Conservation (phyloP, 2,888 invertebrate species). For the Philopedon plagiatum region DNA sequence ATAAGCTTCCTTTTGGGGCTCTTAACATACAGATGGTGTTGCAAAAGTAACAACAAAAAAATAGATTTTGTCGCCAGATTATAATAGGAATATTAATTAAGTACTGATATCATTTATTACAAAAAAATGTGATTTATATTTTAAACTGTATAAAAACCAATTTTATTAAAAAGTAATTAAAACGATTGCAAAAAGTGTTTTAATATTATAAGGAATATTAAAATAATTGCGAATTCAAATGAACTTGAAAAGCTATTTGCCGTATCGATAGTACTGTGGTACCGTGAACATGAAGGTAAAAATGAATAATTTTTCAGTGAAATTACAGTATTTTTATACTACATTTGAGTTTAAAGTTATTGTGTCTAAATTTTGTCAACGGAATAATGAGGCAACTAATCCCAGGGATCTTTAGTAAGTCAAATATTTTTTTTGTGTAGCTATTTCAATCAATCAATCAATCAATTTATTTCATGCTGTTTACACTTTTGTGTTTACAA, state of each 20-base stretch:
- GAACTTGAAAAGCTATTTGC: constrained; percentile 3
- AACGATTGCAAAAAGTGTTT: neutral
- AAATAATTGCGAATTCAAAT: neutral
- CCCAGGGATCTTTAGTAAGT: neutral
- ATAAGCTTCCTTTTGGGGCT: too few relatives aligned
- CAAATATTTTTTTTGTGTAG: too few relatives aligned
- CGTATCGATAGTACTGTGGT: neutral
- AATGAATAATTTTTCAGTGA: neutral
- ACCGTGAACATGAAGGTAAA: neutral
- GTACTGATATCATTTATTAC: neutral
- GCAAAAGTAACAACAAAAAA: too few relatives aligned
- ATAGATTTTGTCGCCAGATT: neutral
- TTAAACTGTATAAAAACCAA: neutral
- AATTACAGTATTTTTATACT: neutral
- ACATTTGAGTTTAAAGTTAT: neutral
- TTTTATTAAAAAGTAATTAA: neutral
- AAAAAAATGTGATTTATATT: neutral
- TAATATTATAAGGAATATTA: too few relatives aligned
- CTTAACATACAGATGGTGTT: too few relatives aligned
- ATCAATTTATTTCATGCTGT: too few relatives aligned
- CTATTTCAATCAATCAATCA: too few relatives aligned
- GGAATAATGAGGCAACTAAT: neutral
- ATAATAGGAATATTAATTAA: too few relatives aligned
- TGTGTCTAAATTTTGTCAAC: neutral
- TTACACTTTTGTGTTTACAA: too few relatives aligned